Conservation (phyloP, 1,140 invertebrate species). For the Drosophila kanapiae region DNA sequence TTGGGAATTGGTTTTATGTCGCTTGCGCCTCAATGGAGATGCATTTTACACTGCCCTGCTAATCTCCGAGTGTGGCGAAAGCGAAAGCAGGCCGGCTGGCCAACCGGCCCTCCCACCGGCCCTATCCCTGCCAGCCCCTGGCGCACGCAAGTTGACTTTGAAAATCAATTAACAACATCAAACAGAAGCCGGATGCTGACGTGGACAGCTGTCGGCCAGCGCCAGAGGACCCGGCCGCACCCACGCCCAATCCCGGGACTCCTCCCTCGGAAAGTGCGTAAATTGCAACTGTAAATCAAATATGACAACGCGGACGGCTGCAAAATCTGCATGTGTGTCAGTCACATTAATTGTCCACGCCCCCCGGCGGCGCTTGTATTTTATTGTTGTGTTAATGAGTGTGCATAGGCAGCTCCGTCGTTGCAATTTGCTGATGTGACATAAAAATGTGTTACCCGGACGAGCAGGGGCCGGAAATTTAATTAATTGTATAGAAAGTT, state of each 20-base stretch:
- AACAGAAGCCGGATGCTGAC: constrained; percentile 81
- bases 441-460: constrained; percentile 76
- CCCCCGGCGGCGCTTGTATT: constrained; percentile 51
- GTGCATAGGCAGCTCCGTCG: constrained; percentile 58
- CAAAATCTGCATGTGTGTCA: constrained; percentile 83
- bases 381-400: constrained; percentile 83
- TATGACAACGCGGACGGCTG: constrained; percentile 79
- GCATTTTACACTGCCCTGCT: constrained; percentile 79
- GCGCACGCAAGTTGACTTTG: constrained; percentile 71
- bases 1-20: constrained; percentile 80
- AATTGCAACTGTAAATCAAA: constrained; percentile 85
- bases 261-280: constrained; percentile 68
- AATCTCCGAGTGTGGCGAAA: constrained; percentile 73
- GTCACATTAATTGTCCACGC: constrained; percentile 79
- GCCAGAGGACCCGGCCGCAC: constrained; percentile 6
- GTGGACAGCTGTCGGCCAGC: constrained; percentile 73
- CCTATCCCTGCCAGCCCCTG: background rate
- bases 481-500: constrained; percentile 73
- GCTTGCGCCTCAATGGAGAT: constrained; percentile 79
- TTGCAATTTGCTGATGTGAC: constrained; percentile 78
- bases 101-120: background rate
- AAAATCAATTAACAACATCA: constrained; percentile 85
- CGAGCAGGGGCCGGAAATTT: constrained; percentile 41
- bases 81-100: constrained; percentile 34
- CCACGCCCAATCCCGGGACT: constrained; percentile 2